Percentiles rank a stretch among this genome's conserved stretches.
phyloP scores from a whole-genome alignment of 2,888 invertebrate genomes.

The Platycnemis pennipes region DNA sequence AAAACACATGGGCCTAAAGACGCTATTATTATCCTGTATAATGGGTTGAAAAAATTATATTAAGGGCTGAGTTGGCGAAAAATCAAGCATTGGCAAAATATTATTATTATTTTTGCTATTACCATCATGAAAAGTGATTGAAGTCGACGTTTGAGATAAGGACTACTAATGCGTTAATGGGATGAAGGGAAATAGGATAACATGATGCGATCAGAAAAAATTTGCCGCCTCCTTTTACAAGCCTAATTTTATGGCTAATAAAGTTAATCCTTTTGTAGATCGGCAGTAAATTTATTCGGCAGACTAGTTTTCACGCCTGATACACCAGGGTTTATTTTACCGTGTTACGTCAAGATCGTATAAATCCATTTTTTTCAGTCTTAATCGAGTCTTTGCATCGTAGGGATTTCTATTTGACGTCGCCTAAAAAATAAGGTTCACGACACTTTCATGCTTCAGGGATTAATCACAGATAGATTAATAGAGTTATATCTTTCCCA shows the following conservation, averaged over 20 bases:
- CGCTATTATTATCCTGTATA: neutral
- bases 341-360: neutral
- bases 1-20: constrained; percentile 35
- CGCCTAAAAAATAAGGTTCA: neutral
- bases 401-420: neutral
- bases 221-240: neutral
- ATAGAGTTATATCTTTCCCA: neutral
- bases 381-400: neutral
- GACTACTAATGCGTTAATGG: neutral
- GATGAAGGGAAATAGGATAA: neutral
- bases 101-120: neutral
- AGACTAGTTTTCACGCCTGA: neutral
- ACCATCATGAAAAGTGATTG: neutral
- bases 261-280: neutral
- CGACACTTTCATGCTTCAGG: neutral
- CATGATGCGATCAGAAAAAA: neutral
- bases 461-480: neutral
- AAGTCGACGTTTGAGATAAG: neutral
- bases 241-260: neutral
- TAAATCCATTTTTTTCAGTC: neutral
- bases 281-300: neutral
- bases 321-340: neutral
- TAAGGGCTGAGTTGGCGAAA: neutral
- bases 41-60: neutral
- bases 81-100: neutral